Evolutionary conservation across 1,140 invertebrate species (phyloP), one percentile per base, ranked within the genome.

Genomic region (Sminthurinus signatus): DNA sequence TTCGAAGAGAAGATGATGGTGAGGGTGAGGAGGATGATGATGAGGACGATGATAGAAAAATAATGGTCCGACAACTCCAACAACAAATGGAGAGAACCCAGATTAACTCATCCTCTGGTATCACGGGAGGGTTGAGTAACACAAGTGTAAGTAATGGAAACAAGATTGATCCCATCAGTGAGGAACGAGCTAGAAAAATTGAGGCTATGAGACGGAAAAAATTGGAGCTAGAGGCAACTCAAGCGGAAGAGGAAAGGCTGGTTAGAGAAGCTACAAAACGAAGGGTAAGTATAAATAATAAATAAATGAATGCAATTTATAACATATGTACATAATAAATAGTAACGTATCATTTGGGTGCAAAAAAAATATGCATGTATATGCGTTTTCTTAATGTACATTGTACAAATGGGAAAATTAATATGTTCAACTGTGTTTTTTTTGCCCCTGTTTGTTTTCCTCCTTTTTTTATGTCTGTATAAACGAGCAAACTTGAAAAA

Each of bases 1-100:
- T 81, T 39, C 82, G 85, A 21, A 84, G 81, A 68, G 83, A 86
- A 42, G 86, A 91, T 70, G 88, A 93, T 50, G 87, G 91, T 23
- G 88, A 89, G 63, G 62, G 28, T 32, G 66, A 71, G 0, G 86
- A 85, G 39, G 77, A 78, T 43, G 83, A 83, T 71, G 75, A 80
- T 71, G 74, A 81, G 36, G 74, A 76, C 27, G 73, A 67, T 46
- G 73, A 74, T 0, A 50, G 72, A n/a, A 68, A 73, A 46, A 70
- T 65, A 1, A 70, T 75, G 70, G 62, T 75, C 1, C 62, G 74
- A 48, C 65, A 73, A 57, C 66, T 78, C 29, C 76, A 78, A 60
- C 75, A 77, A 70, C 75, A 77, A 65, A 57, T 77, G 39, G 76
- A 77, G 58, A 58, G 75, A 57, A 73, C 75, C 12, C 63, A 75